These are phyloP conservation scores for Teleogryllus occipitalis DNA, from an alignment of 1,140 invertebrate species.

Conservation along the genomic window DNA sequence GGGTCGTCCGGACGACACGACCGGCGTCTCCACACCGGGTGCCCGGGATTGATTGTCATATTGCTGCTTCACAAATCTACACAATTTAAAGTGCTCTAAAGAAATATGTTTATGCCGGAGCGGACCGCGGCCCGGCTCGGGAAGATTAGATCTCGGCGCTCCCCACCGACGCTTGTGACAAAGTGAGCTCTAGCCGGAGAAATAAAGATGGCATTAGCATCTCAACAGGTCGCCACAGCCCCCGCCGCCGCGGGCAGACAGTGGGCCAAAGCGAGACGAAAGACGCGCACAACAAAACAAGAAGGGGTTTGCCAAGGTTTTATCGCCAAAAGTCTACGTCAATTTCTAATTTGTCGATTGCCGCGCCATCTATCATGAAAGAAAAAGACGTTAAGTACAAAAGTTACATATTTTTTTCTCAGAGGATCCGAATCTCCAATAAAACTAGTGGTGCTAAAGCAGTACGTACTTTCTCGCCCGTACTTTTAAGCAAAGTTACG, in stretches of 20 bases:
- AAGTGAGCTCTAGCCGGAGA: neutral
- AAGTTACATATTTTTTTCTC: too few relatives aligned
- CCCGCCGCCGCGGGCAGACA: neutral
- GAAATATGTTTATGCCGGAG: neutral
- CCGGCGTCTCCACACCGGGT: neutral
- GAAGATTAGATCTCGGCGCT: neutral
- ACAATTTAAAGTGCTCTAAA: slow-evolving; percentile 5
- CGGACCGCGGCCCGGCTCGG: neutral
- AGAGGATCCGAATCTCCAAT: too few relatives aligned
- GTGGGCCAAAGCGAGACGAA: neutral
- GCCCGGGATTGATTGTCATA: neutral
- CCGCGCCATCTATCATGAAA: too few relatives aligned
- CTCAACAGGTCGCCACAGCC: neutral
- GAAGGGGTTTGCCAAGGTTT: too few relatives aligned
- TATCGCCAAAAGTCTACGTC: too few relatives aligned
- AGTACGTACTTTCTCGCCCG: too few relatives aligned
- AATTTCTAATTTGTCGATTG: too few relatives aligned
- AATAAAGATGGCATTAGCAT: slow-evolving; percentile 5
- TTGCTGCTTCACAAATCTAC: slow-evolving; percentile 4
- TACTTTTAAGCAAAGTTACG: too few relatives aligned
- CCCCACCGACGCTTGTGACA: neutral
- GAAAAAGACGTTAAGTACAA: too few relatives aligned
- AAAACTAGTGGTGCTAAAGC: too few relatives aligned
- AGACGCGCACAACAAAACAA: too few relatives aligned
- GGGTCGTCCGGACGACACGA: neutral